These are phyloP conservation scores for Mycteria americana DNA, from an alignment of 2,797 vertebrate species.

Conservation along the genomic window DNA sequence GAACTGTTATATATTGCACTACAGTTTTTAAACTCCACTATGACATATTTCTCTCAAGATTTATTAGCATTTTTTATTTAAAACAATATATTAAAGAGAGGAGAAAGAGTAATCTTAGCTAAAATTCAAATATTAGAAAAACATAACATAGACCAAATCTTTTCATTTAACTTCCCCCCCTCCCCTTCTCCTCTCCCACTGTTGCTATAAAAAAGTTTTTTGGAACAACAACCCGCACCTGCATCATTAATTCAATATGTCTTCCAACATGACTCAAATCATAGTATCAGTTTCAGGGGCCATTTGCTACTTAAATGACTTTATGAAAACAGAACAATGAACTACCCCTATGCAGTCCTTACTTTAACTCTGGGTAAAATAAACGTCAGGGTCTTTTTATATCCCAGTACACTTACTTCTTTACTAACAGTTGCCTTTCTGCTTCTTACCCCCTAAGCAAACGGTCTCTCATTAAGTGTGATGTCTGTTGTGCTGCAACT, in stretches of 20 bases:
- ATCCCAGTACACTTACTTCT: background rate
- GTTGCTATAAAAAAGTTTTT: constrained; percentile 60
- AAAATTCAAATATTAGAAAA: constrained; percentile 78
- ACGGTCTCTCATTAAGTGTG: background rate
- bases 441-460: background rate
- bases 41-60: constrained; percentile 82
- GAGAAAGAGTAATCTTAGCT: constrained; percentile 75
- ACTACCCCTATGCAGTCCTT: background rate
- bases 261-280: constrained; percentile 67
- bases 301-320: constrained; percentile 67
- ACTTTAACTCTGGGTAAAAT: constrained; percentile 16
- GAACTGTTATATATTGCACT: constrained; percentile 83
- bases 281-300: constrained; percentile 71
- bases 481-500: background rate
- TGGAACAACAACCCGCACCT: constrained; percentile 62
- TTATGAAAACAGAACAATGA: constrained; percentile 66
- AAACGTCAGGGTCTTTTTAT: constrained; percentile 5
- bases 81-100: constrained; percentile 83
- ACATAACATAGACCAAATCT: constrained; percentile 63
- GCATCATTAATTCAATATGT: constrained; percentile 71
- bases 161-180: constrained; percentile 47
- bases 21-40: constrained; percentile 77
- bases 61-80: constrained; percentile 84
- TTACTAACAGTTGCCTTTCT: background rate
- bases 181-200: constrained; percentile 24